Evolutionary conservation across 2,797 vertebrate species (phyloP).

Genomic region (Oreonectes daqikongensis): DNA sequence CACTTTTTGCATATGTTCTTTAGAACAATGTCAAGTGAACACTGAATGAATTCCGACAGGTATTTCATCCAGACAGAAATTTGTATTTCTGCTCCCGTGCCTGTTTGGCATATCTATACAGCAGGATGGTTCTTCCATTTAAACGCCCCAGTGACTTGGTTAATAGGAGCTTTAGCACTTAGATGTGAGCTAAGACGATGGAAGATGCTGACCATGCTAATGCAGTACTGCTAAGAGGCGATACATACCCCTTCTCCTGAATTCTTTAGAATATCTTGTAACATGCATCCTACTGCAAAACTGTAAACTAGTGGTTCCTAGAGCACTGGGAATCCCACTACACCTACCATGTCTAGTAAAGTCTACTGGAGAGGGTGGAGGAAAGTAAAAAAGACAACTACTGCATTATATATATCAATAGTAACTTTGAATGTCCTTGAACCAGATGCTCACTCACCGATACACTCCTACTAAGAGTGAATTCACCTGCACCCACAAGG

Average conservation of each 20-base stretch:
- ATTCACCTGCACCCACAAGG: slow-evolving; percentile 1
- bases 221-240: no score
- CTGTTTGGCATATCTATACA: slow-evolving; percentile 54
- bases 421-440: background rate
- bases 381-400: background rate
- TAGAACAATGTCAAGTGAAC: background rate
- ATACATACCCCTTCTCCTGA: no score
- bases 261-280: no score
- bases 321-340: background rate
- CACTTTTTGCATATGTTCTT: slow-evolving; percentile 20
- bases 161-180: slow-evolving; percentile 69
- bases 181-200: slow-evolving; percentile 60
- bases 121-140: slow-evolving; percentile 57
- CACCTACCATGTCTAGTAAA: background rate
- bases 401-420: background rate
- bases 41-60: slow-evolving; percentile 13
- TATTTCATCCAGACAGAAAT: slow-evolving; percentile 53
- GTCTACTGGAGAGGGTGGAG: background rate
- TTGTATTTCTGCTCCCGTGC: slow-evolving; percentile 47
- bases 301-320: background rate
- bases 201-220: slow-evolving; percentile 63
- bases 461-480: background rate
- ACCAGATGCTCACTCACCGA: slow-evolving; percentile 1
- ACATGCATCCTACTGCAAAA: background rate
- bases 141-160: slow-evolving; percentile 68